A percentile compares a stretch with the other conserved stretches of the same genome.
Evolutionary conservation across 1,140 invertebrate species (phyloP).

Genomic region (Mycetomoellerius zeteki): DNA sequence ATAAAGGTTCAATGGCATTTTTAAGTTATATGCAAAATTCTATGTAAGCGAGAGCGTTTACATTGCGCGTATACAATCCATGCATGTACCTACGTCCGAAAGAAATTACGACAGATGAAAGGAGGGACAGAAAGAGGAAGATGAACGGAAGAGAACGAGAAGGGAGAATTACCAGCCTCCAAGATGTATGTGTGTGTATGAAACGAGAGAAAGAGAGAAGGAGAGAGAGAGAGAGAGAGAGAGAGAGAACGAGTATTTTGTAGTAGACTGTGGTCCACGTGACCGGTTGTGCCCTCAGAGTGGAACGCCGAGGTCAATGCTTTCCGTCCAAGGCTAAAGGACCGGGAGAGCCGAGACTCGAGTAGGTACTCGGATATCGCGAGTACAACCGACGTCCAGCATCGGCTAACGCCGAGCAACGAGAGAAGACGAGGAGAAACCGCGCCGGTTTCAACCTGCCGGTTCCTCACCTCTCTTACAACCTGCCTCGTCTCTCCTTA

Average conservation of each 20-base stretch:
- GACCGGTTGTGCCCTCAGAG: conserved; percentile 82
- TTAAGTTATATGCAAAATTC: conserved; percentile 59
- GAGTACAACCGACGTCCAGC: conserved; percentile 73
- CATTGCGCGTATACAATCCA: conserved; percentile 13
- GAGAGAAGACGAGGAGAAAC: conserved; percentile 67
- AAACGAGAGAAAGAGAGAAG: conserved; percentile 28
- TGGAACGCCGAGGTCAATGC: conserved; percentile 84
- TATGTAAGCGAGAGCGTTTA: conserved; percentile 51
- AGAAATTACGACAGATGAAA: conserved; percentile 48
- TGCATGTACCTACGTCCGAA: conserved; percentile 26
- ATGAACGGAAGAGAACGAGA: not conserved
- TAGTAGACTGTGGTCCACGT: conserved; percentile 81
- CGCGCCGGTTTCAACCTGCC: conserved; percentile 48
- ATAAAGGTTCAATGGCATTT: conserved; percentile 49
- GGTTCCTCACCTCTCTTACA: conserved; percentile 65
- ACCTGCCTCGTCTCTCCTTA: conserved; percentile 67
- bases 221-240: conserved; percentile 8
- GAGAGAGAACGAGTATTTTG: conserved; percentile 74
- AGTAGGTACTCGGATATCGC: conserved; percentile 76
- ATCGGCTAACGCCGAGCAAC: conserved; percentile 24
- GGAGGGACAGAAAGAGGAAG: conserved; percentile 37
- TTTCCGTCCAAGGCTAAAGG: conserved; percentile 85
- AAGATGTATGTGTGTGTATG: not conserved
- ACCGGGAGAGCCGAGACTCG: conserved; percentile 76
- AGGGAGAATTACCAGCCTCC: not conserved